A percentile compares a stretch with the other conserved stretches of the same genome.
Evolutionary conservation across 2,888 invertebrate species (phyloP).

Genomic region (Drosophila cognata): DNA sequence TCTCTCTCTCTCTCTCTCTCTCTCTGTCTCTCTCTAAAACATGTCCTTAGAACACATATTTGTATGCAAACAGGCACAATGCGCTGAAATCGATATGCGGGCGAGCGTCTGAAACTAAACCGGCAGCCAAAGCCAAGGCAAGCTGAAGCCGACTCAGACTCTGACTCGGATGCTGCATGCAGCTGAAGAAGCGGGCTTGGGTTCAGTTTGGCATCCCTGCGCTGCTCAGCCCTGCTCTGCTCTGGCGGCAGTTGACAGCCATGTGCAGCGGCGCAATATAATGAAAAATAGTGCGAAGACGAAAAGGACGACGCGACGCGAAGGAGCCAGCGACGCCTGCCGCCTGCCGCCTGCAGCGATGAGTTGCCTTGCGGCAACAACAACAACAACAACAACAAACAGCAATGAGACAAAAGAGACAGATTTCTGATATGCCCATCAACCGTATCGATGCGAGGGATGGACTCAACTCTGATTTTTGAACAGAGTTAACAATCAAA

Average conservation of each 20-base stretch:
- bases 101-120: constrained; percentile 43
- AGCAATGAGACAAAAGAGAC: constrained; percentile 21
- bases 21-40: constrained; percentile 41
- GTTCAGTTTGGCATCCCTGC: constrained; percentile 20
- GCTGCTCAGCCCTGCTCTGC: constrained; percentile 17
- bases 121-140: constrained; percentile 34
- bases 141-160: background rate
- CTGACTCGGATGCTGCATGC: constrained; percentile 11
- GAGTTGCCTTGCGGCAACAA: constrained; percentile 20
- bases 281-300: constrained; percentile 77
- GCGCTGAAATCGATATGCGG: constrained; percentile 81
- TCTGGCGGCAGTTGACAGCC: constrained; percentile 73
- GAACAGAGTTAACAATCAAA: background rate
- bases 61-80: constrained; percentile 80
- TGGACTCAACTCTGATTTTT: constrained; percentile 15
- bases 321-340: constrained; percentile 16
- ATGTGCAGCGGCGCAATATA: constrained; percentile 79
- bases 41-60: constrained; percentile 76
- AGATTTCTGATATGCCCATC: constrained; percentile 58
- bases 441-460: constrained; percentile 53
- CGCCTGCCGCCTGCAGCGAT: constrained; percentile 64
- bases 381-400: constrained; percentile 1
- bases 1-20: background rate
- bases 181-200: constrained; percentile 26
- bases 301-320: constrained; percentile 29